phyloP scores from a whole-genome alignment of 1,140 invertebrate species.

The Drosophila chauvacae region DNA sequence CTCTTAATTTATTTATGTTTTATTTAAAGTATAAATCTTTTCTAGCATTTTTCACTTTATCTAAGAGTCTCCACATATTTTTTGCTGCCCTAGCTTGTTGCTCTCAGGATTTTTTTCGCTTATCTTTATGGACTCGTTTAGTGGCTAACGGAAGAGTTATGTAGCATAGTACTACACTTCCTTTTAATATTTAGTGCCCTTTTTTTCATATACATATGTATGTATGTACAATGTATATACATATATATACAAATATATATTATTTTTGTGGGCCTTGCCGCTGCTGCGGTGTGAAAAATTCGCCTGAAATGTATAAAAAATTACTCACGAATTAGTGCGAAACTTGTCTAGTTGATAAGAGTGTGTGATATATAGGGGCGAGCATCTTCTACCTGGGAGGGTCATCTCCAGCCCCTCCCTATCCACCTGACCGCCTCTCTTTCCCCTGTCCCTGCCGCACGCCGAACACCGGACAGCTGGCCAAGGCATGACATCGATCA shows the following conservation, averaged over 20 bases:
- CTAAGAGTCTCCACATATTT: conserved; percentile 8
- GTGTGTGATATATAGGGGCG: conserved; percentile 55
- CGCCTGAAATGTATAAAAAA: conserved; percentile 41
- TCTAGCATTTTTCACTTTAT: not conserved
- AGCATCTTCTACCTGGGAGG: conserved; percentile 40
- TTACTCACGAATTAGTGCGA: conserved; percentile 66
- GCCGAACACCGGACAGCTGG: conserved; percentile 16
- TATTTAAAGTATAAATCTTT: too few relatives aligned
- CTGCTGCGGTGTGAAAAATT: conserved; percentile 32
- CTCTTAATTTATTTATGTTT: too few relatives aligned
- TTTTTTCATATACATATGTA: conserved; percentile 1
- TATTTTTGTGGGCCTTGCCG: conserved; percentile 2
- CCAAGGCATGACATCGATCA: conserved; percentile 73
- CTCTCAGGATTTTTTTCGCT: conserved; percentile 30
- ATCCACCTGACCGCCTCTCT: not conserved
- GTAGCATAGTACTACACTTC: conserved; percentile 34
- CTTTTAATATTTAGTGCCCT: conserved; percentile 8
- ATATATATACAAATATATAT: not conserved
- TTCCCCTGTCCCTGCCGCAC: conserved; percentile 1
- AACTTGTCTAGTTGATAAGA: conserved; percentile 72
- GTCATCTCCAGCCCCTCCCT: conserved; percentile 13
- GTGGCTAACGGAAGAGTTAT: conserved; percentile 72
- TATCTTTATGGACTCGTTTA: conserved; percentile 84
- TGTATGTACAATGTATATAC: too few relatives aligned
- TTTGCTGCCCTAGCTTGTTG: conserved; percentile 48